Evolutionary conservation across 2,113 vertebrate species (phyloP).

Genomic region (Psilopogon haemacephalus): DNA sequence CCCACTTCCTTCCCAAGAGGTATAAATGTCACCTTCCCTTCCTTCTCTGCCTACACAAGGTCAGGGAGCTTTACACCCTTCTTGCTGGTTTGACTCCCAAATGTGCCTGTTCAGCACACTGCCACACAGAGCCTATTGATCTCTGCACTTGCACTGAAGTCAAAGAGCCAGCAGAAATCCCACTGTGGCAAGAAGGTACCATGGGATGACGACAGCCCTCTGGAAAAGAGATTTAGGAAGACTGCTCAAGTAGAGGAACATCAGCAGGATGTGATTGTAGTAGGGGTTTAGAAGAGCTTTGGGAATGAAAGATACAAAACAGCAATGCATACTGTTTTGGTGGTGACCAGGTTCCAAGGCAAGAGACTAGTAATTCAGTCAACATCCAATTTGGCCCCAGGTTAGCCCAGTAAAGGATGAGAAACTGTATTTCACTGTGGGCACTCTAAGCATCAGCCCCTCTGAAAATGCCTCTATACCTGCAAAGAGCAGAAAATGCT

Average conservation of each 20-base stretch:
- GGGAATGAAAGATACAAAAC: neutral
- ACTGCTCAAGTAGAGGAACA: neutral
- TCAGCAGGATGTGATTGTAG: neutral
- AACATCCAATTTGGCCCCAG: neutral
- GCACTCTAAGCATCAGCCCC: neutral
- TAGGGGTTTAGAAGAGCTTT: neutral
- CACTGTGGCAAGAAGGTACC: neutral
- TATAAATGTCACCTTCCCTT: constrained; percentile 45
- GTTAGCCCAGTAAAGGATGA: neutral
- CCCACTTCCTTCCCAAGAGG: neutral
- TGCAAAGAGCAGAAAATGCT: neutral
- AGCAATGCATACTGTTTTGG: neutral
- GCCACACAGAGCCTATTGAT: constrained; percentile 16
- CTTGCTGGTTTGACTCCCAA: neutral
- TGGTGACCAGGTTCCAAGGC: neutral
- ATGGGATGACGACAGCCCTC: neutral
- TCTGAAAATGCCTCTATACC: neutral
- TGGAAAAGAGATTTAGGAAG: neutral
- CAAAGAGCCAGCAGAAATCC: neutral
- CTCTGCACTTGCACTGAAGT: neutral
- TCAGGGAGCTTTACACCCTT: constrained; percentile 13
- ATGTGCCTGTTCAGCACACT: constrained; percentile 34
- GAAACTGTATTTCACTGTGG: neutral
- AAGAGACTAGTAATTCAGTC: neutral
- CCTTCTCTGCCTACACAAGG: neutral